phyloP scores from a whole-genome alignment of 2,113 vertebrate species.

The Sorex araneus region DNA sequence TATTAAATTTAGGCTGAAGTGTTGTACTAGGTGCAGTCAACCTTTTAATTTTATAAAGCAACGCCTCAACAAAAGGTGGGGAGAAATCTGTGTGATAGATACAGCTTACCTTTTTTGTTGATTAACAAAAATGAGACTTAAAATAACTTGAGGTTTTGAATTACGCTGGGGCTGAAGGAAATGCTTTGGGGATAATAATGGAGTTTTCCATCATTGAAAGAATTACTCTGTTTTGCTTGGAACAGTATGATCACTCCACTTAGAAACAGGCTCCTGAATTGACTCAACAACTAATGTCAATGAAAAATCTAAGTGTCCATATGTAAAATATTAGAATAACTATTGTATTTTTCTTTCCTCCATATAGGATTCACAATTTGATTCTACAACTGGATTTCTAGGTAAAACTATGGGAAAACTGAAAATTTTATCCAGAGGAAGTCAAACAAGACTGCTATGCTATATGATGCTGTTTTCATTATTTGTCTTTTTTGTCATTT shows the following conservation, averaged over 20 bases:
- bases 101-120: slow-evolving; percentile 27
- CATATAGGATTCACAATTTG: slow-evolving; percentile 95
- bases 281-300: slow-evolving; percentile 60
- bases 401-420: slow-evolving; percentile 96
- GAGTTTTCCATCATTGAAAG: slow-evolving; percentile 59
- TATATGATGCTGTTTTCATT: slow-evolving; percentile 97
- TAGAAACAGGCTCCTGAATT: slow-evolving; percentile 42
- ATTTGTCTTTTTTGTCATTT: slow-evolving; percentile 97
- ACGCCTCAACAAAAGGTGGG: background rate
- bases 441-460: slow-evolving; percentile 95
- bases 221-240: slow-evolving; percentile 58
- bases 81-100: background rate
- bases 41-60: slow-evolving; percentile 12
- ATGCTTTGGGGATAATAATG: slow-evolving; percentile 53
- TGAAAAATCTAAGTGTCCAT: slow-evolving; percentile 27
- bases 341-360: slow-evolving; percentile 21
- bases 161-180: slow-evolving; percentile 38
- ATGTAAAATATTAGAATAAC: slow-evolving; percentile 38
- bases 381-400: slow-evolving; percentile 95
- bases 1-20: slow-evolving; percentile 52
- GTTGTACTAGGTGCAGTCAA: background rate
- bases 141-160: slow-evolving; percentile 38
- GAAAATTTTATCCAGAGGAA: slow-evolving; percentile 95
- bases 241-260: slow-evolving; percentile 41
- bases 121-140: slow-evolving; percentile 47